A percentile compares a stretch with the other conserved stretches of the same genome.
Evolutionary conservation across 2,797 vertebrate species (phyloP).

Genomic region (Lepus townsendii): DNA sequence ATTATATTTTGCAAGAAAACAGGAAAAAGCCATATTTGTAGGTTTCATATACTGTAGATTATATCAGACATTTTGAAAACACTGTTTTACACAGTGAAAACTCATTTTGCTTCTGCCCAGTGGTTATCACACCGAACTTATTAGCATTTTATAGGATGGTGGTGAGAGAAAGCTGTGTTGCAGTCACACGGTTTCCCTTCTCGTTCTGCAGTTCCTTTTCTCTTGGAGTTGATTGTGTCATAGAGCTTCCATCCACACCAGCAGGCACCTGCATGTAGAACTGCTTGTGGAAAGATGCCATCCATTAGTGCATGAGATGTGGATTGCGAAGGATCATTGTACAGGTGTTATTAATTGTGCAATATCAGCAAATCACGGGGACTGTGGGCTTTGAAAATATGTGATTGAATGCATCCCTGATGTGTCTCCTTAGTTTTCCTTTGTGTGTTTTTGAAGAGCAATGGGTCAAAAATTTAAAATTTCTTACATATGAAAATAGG

Average conservation of each 20-base stretch:
- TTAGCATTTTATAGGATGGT: not conserved
- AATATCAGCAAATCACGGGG: constrained; percentile 13
- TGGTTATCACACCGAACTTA: not conserved
- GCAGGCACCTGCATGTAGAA: not conserved
- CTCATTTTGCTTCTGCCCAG: not conserved
- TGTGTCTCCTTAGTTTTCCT: not conserved
- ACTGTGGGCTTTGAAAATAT: not conserved
- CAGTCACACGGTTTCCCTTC: not conserved
- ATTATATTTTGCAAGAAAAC: not conserved
- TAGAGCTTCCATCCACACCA: not conserved
- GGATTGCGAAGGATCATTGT: not conserved
- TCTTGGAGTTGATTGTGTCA: not conserved
- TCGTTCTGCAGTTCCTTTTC: not conserved
- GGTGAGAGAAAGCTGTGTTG: not conserved
- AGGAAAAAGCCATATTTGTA: not conserved
- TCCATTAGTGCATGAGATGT: not conserved
- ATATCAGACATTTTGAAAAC: not conserved
- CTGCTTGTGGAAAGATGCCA: not conserved
- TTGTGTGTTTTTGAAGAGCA: constrained; percentile 20
- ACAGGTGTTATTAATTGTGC: not conserved
- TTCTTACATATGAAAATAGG: not conserved
- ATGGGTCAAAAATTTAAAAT: constrained; percentile 11
- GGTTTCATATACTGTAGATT: not conserved
- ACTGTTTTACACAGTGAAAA: not conserved
- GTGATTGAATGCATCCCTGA: not conserved